These are phyloP conservation scores for Oryzias melastigma DNA, from an alignment of 2,113 vertebrate genomes.

Conservation along the genomic window DNA sequence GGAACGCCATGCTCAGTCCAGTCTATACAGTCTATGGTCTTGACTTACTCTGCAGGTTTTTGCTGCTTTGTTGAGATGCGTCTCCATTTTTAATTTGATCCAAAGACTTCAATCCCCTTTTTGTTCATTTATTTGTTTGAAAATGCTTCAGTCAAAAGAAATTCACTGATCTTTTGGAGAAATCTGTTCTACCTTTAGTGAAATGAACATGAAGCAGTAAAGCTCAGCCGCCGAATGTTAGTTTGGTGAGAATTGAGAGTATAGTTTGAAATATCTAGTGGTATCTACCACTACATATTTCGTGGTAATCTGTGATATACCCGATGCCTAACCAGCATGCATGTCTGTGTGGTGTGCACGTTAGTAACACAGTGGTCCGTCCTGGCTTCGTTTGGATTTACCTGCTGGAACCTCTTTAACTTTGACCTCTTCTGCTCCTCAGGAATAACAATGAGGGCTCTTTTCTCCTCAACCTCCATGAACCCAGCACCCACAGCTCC, in stretches of 20 bases:
- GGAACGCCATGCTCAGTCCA: too few relatives aligned
- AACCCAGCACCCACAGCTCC: slow-evolving; percentile 61
- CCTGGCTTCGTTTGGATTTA: slow-evolving; percentile 1
- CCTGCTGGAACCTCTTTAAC: not conserved
- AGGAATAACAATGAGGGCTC: slow-evolving; percentile 85
- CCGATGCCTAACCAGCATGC: slow-evolving; percentile 30
- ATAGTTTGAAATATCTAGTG: too few relatives aligned
- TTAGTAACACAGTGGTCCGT: too few relatives aligned
- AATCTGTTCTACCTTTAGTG: not conserved
- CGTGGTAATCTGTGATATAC: too few relatives aligned
- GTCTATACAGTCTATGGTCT: too few relatives aligned
- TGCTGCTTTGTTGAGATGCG: too few relatives aligned
- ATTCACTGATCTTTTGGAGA: not conserved
- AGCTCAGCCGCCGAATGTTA: not conserved
- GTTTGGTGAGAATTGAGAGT: too few relatives aligned
- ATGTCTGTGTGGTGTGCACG: slow-evolving; percentile 20
- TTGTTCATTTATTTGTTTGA: not conserved
- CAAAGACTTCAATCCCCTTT: not conserved
- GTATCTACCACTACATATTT: too few relatives aligned
- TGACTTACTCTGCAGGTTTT: too few relatives aligned
- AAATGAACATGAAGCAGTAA: not conserved
- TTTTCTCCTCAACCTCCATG: slow-evolving; percentile 74
- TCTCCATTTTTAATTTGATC: not conserved
- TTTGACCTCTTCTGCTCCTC: slow-evolving; percentile 36
- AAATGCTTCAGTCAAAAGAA: not conserved